Percentiles rank a stretch among this genome's conserved stretches.
These are phyloP conservation scores for Sebastes goodei DNA, from an alignment of 2,797 vertebrate species.

Conservation along the genomic window DNA sequence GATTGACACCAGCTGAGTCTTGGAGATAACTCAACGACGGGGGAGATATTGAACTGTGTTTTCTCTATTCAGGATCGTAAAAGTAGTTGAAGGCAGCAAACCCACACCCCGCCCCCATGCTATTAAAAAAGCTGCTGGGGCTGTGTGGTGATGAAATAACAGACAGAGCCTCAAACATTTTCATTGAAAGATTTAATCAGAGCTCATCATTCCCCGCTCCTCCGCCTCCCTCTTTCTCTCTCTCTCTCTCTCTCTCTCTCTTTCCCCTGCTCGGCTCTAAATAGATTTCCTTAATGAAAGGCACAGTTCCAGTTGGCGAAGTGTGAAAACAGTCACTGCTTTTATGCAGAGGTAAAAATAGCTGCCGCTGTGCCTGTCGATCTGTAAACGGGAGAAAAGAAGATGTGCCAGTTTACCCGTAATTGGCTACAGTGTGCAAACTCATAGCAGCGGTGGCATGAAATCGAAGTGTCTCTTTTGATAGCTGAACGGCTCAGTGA, in stretches of 20 bases:
- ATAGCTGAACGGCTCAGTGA: constrained; percentile 2
- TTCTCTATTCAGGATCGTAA: constrained; percentile 23
- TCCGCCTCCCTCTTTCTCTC: constrained; percentile 3
- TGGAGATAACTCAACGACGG: constrained; percentile 20
- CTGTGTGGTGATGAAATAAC: constrained; percentile 34
- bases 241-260: not conserved
- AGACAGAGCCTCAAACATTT: constrained; percentile 50
- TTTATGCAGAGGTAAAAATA: constrained; percentile 78
- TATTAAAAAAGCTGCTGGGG: not conserved
- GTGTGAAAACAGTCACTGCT: constrained; percentile 73
- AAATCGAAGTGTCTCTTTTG: constrained; percentile 43
- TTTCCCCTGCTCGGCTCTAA: constrained; percentile 51
- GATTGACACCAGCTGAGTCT: constrained; percentile 62
- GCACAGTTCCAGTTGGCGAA: constrained; percentile 73
- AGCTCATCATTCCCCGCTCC: constrained; percentile 54
- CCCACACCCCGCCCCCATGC: not conserved
- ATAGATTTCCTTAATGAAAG: constrained; percentile 81
- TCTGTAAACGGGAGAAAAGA: constrained; percentile 58
- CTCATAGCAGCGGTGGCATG: constrained; percentile 20
- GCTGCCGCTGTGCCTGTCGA: constrained; percentile 54
- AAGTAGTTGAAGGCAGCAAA: constrained; percentile 9
- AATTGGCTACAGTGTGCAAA: constrained; percentile 56
- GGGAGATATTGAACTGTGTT: not conserved
- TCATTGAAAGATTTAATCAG: constrained; percentile 68
- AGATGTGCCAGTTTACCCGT: constrained; percentile 50